Conservation (phyloP, 1,140 invertebrate species). For the Drosophila pruinosa region DNA sequence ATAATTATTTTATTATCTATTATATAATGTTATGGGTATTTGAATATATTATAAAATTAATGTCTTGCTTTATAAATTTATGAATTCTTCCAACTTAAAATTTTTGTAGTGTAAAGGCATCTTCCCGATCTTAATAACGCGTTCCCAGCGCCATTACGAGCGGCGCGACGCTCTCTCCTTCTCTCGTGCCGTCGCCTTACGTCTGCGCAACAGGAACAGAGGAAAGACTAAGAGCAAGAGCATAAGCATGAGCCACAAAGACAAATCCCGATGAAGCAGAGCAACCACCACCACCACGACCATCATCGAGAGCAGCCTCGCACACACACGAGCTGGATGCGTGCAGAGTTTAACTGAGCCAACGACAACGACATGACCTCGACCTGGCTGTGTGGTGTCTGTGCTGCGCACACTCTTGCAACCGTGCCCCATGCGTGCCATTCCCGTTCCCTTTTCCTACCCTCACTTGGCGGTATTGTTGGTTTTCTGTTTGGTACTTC, state of each 20-base stretch:
- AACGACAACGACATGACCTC: conserved; percentile 61
- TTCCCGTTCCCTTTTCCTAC: conserved; percentile 43
- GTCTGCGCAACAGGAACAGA: conserved; percentile 56
- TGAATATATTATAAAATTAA: too few species aligned
- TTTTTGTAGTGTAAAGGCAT: conserved; percentile 33
- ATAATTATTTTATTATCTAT: too few species aligned
- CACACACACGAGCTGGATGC: conserved; percentile 54
- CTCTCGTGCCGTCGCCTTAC: conserved; percentile 58
- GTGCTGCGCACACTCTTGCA: conserved; percentile 52
- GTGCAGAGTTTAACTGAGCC: conserved; percentile 30
- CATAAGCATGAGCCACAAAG: conserved; percentile 19
- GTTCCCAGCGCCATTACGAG: conserved; percentile 26
- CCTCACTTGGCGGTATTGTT: conserved; percentile 67
- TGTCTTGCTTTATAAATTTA: too few species aligned
- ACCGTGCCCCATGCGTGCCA: conserved; percentile 74
- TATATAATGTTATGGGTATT: too few species aligned
- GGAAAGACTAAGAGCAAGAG: conserved; percentile 4
- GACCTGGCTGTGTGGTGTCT: conserved; percentile 52
- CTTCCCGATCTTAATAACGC: conserved; percentile 32
- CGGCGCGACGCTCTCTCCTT: conserved; percentile 31
- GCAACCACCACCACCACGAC: conserved; percentile 44
- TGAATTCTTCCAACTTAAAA: not conserved
- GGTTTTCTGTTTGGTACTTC: conserved; percentile 10
- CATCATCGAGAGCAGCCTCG: conserved; percentile 43
- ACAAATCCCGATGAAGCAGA: conserved; percentile 41